Base-by-base conservation (phyloP, 2,113 vertebrate genomes). In the Sclerurus mexicanus region DNA sequence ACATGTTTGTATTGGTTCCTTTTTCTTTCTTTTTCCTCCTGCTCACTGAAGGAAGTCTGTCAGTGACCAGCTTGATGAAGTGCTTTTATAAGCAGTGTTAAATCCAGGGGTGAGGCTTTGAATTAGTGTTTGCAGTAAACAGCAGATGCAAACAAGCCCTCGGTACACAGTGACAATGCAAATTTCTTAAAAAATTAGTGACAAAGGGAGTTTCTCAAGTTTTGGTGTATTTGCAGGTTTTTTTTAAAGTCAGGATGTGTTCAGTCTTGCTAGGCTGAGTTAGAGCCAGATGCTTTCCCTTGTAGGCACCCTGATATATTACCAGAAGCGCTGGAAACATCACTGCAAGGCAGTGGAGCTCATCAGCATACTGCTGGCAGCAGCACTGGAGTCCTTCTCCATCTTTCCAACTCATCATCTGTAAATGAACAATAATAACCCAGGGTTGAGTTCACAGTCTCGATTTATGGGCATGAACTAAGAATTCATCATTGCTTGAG, bases 291-390 rank as follows among this genome's bases (percentile, higher is more conserved):
- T 84, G 79, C 33, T 90, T 71, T 75, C 87, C 71, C 71, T 82
- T 25, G 62, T 53, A 94, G 81, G 58, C 62, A 82, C 33, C 11
- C 76, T 93, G 80, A 67, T 60, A 56, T 90, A 85, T 92, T 89
- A 64, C 64, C 50, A 53, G 73, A n/a, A 23, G 50, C 50, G 55
- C 13, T 74, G 56, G 78, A 84, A 87, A 31, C 3, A 0, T 85
- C 79, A 20, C 56, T 84, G 52, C 55, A 58, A 93, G 52, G 52
- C 83, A 37, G 18, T 40, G 66, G 62, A 95, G 49, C 86, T 96
- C 79, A 72, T 93, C 88, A 89, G 30, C 80, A 62, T 85, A 87
- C 53, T 90, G 73, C 80, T 97, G 92, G 79, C 90, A 93, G 52
- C 35, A 62, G 17, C 11, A 35, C 60, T 63, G 30, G 83, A 76